Evolutionary conservation across 2,113 vertebrate genomes (phyloP).

Genomic region (Dicrurus megarhynchus): DNA sequence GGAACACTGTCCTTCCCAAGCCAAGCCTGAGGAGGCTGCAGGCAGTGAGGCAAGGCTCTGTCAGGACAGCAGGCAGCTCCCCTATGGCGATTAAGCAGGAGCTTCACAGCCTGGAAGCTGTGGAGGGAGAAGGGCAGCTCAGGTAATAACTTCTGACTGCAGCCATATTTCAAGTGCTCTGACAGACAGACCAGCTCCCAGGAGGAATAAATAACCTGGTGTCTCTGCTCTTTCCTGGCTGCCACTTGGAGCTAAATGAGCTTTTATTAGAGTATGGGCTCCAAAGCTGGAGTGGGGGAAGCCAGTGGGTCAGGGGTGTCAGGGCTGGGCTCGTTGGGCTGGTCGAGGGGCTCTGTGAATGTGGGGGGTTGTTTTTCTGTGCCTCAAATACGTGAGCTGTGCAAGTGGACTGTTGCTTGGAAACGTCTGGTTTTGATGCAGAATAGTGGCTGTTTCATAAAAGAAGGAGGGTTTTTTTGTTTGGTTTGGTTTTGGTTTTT

Average conservation of each 20-base stretch:
- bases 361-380: neutral
- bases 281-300: neutral
- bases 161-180: neutral
- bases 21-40: accelerated
- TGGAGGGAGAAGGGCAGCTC: neutral
- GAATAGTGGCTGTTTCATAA: neutral
- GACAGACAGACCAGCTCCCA: neutral
- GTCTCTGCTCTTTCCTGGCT: neutral
- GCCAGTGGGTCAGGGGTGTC: accelerated
- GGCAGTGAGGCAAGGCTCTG: neutral
- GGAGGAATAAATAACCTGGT: neutral
- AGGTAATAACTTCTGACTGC: neutral
- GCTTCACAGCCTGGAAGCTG: neutral
- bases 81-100: neutral
- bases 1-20: neutral
- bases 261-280: neutral
- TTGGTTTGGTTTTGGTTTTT: neutral
- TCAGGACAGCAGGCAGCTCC: neutral
- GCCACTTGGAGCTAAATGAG: neutral
- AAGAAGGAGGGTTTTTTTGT: neutral
- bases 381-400: neutral
- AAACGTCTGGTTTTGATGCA: neutral
- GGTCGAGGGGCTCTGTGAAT: accelerated
- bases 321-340: neutral
- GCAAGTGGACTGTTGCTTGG: neutral